phyloP scores from a whole-genome alignment of 1,140 invertebrate species.

The Cyclargus thomasi region DNA sequence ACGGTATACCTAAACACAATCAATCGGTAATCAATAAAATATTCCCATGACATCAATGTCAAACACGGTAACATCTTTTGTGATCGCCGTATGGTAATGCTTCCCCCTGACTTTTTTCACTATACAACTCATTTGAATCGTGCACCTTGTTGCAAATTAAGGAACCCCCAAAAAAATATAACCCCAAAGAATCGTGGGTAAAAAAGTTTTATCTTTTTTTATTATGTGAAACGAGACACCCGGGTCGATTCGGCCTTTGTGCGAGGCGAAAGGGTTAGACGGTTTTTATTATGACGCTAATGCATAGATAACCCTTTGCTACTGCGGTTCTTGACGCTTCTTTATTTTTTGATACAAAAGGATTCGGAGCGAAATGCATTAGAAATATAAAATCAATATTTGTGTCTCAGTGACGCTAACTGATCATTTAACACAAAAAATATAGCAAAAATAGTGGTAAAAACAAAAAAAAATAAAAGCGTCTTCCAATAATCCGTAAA shows the following conservation, averaged over 20 bases:
- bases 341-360: constrained; percentile 33
- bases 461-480: too few species aligned
- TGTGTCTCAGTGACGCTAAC: too few species aligned
- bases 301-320: constrained; percentile 41
- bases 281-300: constrained; percentile 46
- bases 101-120: constrained; percentile 53
- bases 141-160: constrained; percentile 75
- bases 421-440: too few species aligned
- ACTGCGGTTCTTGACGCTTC: constrained; percentile 54
- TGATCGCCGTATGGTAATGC: constrained; percentile 25
- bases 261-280: constrained; percentile 56
- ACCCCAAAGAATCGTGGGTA: constrained; percentile 69
- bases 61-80: constrained; percentile 59
- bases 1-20: constrained; percentile 8
- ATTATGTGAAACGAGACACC: constrained; percentile 70
- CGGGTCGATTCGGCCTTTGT: constrained; percentile 63
- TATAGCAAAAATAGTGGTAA: too few species aligned
- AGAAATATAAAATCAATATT: neutral
- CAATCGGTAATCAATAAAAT: constrained; percentile 37
- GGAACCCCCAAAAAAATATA: constrained; percentile 63
- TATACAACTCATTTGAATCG: constrained; percentile 67
- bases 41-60: constrained; percentile 55
- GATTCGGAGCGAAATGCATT: neutral
- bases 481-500: too few species aligned
- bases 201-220: constrained; percentile 67